Base-by-base conservation (phyloP, 2,113 vertebrate species). In the Nestor notabilis region DNA sequence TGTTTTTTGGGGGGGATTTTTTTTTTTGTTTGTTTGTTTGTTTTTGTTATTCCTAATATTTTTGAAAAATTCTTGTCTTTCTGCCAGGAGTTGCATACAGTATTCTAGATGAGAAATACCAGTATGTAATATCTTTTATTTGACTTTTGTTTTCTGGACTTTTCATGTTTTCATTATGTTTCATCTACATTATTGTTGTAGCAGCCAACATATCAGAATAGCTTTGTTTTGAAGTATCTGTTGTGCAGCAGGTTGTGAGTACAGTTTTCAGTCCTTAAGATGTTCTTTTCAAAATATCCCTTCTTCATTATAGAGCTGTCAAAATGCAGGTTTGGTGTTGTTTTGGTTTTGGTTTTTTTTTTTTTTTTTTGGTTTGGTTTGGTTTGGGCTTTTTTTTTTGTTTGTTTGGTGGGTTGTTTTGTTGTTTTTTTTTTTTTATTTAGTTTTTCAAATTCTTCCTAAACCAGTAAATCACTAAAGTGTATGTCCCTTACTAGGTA, bases 191-290 rank as follows among this genome's bases (percentile, higher is more conserved):
- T 53, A 27, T 18, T 84, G 27, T n/a, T 69, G 6, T 39, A 33
- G 7, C 27, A 27, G 9, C 2, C 39, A 60, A 11, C 0, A 2
- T 37, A 64, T n/a, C 7, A 5, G 17, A 29, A 24, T 1, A 87
- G 5, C 4, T 64, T 80, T 74, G 10, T 74, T 78, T 43, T 29
- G 20, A 33, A 58, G 28, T 13, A 52, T 80, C 43, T 44, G 5
- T 31, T 55, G 5, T 13, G 5, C 21, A n/a, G 29, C 11, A 44
- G 17, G 10, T 20, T 31, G 4, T 4, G 2, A 50, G 7, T 60
- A 70, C 3, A 70, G 17, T 46, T 78, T 69, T 64, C 19, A 46
- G 25, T 49, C 7, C 13, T 37, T 71, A 75, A 52, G 7, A 29
- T 25, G 18, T 2, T 7, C 15, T 84, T 78, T 39, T 58, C 5